Conservation (phyloP, 2,888 invertebrate genomes). For the Empis stercorea region DNA sequence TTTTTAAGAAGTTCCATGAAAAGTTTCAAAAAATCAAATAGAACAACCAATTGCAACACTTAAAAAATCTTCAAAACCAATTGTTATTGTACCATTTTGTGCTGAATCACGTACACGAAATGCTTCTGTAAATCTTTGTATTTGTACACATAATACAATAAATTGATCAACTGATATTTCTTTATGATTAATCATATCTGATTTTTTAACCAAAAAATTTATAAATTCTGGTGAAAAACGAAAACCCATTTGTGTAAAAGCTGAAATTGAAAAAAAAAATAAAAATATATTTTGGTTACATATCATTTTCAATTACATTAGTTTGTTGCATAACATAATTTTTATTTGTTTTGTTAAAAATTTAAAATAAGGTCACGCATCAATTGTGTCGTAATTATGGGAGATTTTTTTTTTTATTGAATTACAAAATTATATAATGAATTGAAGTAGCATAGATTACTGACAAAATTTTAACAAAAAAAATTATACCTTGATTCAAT, state of each 20-base stretch:
- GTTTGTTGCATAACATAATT: too few relatives aligned
- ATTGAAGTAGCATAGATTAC: too few relatives aligned
- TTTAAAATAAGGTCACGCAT: too few relatives aligned
- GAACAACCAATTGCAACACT: conserved; percentile 67
- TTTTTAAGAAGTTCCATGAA: too few relatives aligned
- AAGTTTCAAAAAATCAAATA: conserved; percentile 6
- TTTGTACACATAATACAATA: conserved; percentile 77
- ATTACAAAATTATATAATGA: too few relatives aligned
- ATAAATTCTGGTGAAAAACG: conserved; percentile 68
- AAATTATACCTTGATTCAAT: conserved; percentile 50
- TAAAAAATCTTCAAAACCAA: conserved; percentile 86
- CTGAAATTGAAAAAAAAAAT: conserved; percentile 35
- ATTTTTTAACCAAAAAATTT: conserved; percentile 53
- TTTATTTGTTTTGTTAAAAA: too few relatives aligned
- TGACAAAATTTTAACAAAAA: neutral
- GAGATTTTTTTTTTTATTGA: too few relatives aligned
- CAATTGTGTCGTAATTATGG: too few relatives aligned
- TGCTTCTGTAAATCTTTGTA: conserved; percentile 78
- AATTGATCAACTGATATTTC: conserved; percentile 73
- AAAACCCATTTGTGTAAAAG: conserved; percentile 80
- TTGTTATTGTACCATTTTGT: conserved; percentile 67
- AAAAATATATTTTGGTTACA: neutral
- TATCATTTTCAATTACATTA: neutral
- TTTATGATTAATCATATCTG: conserved; percentile 48
- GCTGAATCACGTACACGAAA: conserved; percentile 69